Percentiles rank a stretch among this genome's conserved stretches.
phyloP scores from a whole-genome alignment of 2,797 vertebrate species.

The Oophaga sylvatica region DNA sequence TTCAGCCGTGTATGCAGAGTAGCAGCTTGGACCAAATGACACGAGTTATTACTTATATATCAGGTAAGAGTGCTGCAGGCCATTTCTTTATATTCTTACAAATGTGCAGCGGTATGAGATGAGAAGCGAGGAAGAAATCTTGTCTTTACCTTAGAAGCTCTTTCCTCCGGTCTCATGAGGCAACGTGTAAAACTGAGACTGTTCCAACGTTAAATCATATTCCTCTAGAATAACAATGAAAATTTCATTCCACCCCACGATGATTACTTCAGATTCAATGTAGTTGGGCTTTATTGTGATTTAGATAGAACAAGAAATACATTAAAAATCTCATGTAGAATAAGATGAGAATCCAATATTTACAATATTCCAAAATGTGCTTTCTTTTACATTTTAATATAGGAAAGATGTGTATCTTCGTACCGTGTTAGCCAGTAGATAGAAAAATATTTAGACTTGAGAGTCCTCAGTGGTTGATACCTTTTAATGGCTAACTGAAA shows the following conservation, averaged over 20 bases:
- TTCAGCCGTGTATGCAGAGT: neutral
- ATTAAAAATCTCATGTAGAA: neutral
- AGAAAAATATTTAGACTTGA: too few species aligned
- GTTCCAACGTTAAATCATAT: neutral
- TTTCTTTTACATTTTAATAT: neutral
- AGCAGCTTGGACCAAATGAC: neutral
- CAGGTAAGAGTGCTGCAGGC: neutral
- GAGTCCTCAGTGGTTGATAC: too few species aligned
- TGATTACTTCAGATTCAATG: neutral
- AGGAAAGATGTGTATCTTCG: too few species aligned
- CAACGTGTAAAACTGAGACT: neutral
- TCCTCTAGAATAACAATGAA: neutral
- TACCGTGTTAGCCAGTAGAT: too few species aligned
- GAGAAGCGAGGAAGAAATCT: slow-evolving; percentile 58
- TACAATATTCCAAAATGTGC: neutral
- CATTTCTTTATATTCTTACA: neutral
- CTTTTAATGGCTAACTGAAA: too few species aligned
- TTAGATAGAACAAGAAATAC: neutral
- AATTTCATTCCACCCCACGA: neutral
- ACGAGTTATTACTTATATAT: neutral
- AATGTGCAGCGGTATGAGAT: slow-evolving; percentile 55
- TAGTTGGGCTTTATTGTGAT: neutral
- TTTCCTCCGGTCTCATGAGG: neutral
- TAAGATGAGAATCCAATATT: neutral
- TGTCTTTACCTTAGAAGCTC: neutral